Conservation (phyloP, 2,888 invertebrate genomes). For the Charanyca ferruginea region DNA sequence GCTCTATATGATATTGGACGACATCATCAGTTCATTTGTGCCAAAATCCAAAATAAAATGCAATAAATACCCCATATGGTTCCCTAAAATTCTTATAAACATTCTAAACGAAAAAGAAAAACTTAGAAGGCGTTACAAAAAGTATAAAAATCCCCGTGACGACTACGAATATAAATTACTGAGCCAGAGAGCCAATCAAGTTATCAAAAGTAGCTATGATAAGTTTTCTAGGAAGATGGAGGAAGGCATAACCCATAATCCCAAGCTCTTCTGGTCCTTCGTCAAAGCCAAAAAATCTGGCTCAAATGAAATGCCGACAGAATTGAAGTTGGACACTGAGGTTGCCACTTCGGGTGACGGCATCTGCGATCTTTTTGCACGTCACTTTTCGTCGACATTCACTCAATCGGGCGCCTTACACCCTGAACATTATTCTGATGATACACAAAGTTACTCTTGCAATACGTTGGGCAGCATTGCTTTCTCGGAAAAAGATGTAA, state of each 20-base stretch:
- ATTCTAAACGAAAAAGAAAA: too few species aligned
- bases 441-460: too few species aligned
- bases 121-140: slow-evolving; percentile 6
- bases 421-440: not conserved
- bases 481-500: too few species aligned
- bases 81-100: too few species aligned
- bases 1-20: too few species aligned
- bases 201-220: not conserved
- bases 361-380: slow-evolving; percentile 4
- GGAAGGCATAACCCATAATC: slow-evolving; percentile 3
- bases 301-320: not conserved
- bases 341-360: not conserved
- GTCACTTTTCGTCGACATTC: not conserved
- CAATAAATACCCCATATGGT: too few species aligned
- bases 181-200: not conserved
- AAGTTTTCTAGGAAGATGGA: too few species aligned
- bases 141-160: slow-evolving; percentile 13
- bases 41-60: too few species aligned
- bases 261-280: not conserved
- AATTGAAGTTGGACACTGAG: slow-evolving; percentile 4
- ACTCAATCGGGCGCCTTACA: not conserved
- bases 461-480: too few species aligned
- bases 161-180: slow-evolving; percentile 2
- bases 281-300: not conserved
- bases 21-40: too few species aligned